phyloP scores from a whole-genome alignment of 2,113 vertebrate genomes.

The Daboia siamensis region DNA sequence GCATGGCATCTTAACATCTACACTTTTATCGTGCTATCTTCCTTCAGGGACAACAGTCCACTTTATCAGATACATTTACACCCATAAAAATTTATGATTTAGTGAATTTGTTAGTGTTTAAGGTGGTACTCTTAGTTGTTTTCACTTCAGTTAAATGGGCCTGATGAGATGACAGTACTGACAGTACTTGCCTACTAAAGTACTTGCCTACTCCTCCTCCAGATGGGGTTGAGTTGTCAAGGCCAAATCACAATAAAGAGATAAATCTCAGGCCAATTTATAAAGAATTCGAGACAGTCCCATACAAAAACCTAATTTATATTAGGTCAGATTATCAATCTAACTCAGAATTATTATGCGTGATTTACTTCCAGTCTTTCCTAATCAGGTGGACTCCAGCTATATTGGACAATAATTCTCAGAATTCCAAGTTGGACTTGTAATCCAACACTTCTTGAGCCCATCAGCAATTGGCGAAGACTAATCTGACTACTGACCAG shows the following conservation, averaged over 20 bases:
- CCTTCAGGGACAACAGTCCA: background rate
- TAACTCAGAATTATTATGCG: background rate
- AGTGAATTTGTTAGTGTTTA: background rate
- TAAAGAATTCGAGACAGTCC: background rate
- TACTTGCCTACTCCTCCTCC: background rate
- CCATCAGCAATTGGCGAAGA: background rate
- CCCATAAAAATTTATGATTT: background rate
- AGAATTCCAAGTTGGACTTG: background rate
- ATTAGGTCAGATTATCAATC: background rate
- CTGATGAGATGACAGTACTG: background rate
- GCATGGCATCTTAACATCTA: background rate
- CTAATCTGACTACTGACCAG: background rate
- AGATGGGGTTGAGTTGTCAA: background rate
- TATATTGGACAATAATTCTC: background rate
- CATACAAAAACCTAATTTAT: fast-evolving
- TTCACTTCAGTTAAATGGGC: background rate
- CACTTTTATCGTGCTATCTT: background rate
- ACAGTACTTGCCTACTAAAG: background rate
- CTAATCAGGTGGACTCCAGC: background rate
- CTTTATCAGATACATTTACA: background rate
- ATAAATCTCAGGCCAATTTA: background rate
- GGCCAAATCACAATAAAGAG: background rate
- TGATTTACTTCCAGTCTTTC: background rate
- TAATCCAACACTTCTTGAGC: background rate
- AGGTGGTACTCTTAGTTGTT: background rate